A percentile compares a stretch with the other conserved stretches of the same genome.
phyloP scores from a whole-genome alignment of 1,140 invertebrate species.

The Drosophila sp. region DNA sequence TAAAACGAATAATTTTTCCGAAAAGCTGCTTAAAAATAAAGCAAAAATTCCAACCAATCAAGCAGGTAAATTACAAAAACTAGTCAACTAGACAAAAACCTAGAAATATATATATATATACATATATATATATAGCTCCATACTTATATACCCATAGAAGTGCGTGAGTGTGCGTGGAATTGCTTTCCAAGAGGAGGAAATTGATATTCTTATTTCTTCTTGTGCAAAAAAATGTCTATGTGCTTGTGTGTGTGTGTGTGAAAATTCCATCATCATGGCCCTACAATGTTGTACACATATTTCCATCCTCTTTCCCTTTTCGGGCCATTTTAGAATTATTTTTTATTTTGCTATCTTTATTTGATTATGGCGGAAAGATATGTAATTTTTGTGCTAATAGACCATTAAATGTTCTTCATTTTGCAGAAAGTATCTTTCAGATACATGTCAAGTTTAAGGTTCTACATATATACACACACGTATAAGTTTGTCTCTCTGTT shows the following conservation, averaged over 20 bases:
- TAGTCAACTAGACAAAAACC: slow-evolving; percentile 8
- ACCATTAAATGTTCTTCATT: slow-evolving; percentile 62
- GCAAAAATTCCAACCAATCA: slow-evolving; percentile 27
- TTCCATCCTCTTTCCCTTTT: slow-evolving; percentile 46
- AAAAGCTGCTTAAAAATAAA: slow-evolving; percentile 32
- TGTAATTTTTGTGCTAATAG: slow-evolving; percentile 69
- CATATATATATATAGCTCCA: background rate
- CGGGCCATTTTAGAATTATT: slow-evolving; percentile 59
- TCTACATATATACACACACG: slow-evolving; percentile 10
- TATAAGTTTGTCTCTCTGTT: slow-evolving; percentile 12
- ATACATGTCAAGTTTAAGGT: slow-evolving; percentile 60
- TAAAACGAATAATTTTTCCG: slow-evolving; percentile 8
- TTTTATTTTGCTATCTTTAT: slow-evolving; percentile 44
- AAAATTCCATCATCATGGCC: slow-evolving; percentile 72
- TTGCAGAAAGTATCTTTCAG: slow-evolving; percentile 51
- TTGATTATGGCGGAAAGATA: slow-evolving; percentile 51
- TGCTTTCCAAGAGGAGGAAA: slow-evolving; percentile 68
- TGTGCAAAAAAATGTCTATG: slow-evolving; percentile 55
- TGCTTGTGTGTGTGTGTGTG: slow-evolving; percentile 45
- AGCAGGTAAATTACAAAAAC: slow-evolving; percentile 62
- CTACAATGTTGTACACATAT: slow-evolving; percentile 58
- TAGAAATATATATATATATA: slow-evolving; percentile 9
- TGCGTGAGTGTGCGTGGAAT: slow-evolving; percentile 50
- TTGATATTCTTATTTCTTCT: slow-evolving; percentile 76
- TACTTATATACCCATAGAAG: slow-evolving; percentile 17